Evolutionary conservation across 2,113 vertebrate genomes (phyloP).

Genomic region (Alligator sinensis): DNA sequence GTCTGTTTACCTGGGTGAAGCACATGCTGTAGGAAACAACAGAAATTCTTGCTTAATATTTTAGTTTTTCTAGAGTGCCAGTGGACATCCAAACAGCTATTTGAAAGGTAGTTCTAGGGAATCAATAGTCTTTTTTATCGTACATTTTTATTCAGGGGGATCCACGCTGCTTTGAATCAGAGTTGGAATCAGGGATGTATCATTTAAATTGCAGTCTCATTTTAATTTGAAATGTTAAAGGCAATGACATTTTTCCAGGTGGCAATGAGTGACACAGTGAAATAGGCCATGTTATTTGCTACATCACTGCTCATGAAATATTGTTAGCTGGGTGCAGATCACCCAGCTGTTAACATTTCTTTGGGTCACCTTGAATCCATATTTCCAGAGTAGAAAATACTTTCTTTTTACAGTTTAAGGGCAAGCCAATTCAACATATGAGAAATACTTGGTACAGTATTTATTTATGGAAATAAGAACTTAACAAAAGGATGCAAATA

Average conservation of each 20-base stretch:
- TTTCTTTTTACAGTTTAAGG: slow-evolving; percentile 67
- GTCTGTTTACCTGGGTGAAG: neutral
- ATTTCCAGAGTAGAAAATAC: slow-evolving; percentile 58
- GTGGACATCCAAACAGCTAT: too few species aligned
- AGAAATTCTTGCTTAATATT: neutral
- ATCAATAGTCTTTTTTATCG: too few species aligned
- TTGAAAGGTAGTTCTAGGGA: too few species aligned
- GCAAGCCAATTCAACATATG: slow-evolving; percentile 34
- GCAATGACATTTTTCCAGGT: slow-evolving; percentile 23
- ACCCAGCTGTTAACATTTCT: slow-evolving; percentile 37
- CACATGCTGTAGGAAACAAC: neutral
- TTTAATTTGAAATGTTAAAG: slow-evolving; percentile 30
- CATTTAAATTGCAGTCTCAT: slow-evolving; percentile 16
- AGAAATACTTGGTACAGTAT: slow-evolving; percentile 3
- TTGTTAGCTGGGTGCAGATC: slow-evolving; percentile 59
- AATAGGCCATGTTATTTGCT: slow-evolving; percentile 61
- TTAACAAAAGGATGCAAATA: slow-evolving; percentile 20
- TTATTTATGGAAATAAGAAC: slow-evolving; percentile 3
- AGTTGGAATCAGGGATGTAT: neutral
- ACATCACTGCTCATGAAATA: slow-evolving; percentile 66
- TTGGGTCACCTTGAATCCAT: slow-evolving; percentile 69
- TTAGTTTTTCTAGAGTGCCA: neutral
- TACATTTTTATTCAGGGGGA: neutral
- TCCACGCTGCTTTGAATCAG: neutral
- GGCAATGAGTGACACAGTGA: slow-evolving; percentile 40